A percentile compares a stretch with the other conserved stretches of the same genome.
Evolutionary conservation across 2,888 invertebrate genomes (phyloP).

Genomic region (Agrochola lota): DNA sequence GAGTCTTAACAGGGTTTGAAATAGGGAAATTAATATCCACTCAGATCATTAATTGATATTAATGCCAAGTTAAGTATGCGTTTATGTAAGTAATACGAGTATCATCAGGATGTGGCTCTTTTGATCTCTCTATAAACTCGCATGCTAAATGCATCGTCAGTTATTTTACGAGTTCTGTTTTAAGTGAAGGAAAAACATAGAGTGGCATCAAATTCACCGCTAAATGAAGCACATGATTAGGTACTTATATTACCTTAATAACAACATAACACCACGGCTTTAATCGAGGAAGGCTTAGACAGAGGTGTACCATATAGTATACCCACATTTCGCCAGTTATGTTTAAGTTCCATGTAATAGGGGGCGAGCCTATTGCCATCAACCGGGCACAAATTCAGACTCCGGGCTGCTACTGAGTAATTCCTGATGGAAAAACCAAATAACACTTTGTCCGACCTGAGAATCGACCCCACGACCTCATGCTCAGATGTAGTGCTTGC

Average conservation of each 20-base stretch:
- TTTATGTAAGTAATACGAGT: slow-evolving; percentile 9
- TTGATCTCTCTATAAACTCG: slow-evolving; percentile 26
- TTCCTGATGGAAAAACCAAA: no score
- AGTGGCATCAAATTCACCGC: not conserved
- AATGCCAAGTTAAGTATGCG: slow-evolving; percentile 14
- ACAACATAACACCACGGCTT: no score
- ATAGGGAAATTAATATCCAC: slow-evolving; percentile 15
- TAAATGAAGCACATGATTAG: not conserved
- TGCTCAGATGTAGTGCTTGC: no score
- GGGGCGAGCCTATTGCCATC: no score
- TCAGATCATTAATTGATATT: slow-evolving; percentile 15
- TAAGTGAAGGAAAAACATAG: slow-evolving; percentile 5
- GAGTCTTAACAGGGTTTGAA: not conserved
- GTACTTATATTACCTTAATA: not conserved
- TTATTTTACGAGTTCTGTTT: slow-evolving; percentile 24
- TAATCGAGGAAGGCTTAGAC: no score
- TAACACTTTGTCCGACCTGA: no score
- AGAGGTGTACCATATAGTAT: no score
- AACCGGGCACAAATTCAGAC: no score
- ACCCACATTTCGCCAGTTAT: no score
- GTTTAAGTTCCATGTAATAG: no score
- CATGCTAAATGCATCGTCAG: slow-evolving; percentile 20
- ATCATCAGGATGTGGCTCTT: slow-evolving; percentile 23
- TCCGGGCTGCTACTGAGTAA: no score
- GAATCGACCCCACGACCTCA: no score